These are phyloP conservation scores for Nesoenas mayeri DNA, from an alignment of 2,113 vertebrate species.

Conservation along the genomic window DNA sequence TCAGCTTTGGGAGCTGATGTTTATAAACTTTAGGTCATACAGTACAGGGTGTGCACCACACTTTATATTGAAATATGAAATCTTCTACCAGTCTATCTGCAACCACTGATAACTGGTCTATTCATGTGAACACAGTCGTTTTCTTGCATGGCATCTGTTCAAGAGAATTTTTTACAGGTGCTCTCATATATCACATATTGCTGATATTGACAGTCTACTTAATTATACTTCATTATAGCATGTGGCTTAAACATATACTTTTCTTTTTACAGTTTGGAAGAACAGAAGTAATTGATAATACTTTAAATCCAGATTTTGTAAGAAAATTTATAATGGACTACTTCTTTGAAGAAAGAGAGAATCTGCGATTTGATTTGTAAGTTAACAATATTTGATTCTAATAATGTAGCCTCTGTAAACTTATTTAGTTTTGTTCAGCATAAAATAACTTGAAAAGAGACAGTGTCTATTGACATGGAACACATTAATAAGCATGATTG, in stretches of 20 bases:
- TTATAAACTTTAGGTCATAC: not conserved
- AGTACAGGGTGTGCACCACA: not conserved
- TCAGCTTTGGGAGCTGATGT: not conserved
- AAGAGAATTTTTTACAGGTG: not conserved
- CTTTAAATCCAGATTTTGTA: constrained; percentile 97
- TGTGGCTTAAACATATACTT: not conserved
- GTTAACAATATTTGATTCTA: constrained; percentile 62
- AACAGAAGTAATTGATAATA: constrained; percentile 98
- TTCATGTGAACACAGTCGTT: not conserved
- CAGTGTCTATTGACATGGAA: not conserved
- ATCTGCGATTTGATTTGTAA: constrained; percentile 97
- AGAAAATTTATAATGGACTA: constrained; percentile 98
- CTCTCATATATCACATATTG: not conserved
- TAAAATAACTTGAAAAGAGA: not conserved
- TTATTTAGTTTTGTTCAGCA: not conserved
- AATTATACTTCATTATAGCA: not conserved
- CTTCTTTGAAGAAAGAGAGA: constrained; percentile 98
- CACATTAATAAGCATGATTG: not conserved
- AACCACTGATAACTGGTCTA: not conserved
- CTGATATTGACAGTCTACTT: not conserved
- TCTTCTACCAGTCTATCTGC: not conserved
- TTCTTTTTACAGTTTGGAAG: constrained; percentile 87
- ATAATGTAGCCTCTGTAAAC: not conserved
- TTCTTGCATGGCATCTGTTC: not conserved
- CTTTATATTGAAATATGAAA: not conserved